A percentile compares a stretch with the other conserved stretches of the same genome.
phyloP scores from a whole-genome alignment of 2,888 invertebrate species.

The Nebria salina region DNA sequence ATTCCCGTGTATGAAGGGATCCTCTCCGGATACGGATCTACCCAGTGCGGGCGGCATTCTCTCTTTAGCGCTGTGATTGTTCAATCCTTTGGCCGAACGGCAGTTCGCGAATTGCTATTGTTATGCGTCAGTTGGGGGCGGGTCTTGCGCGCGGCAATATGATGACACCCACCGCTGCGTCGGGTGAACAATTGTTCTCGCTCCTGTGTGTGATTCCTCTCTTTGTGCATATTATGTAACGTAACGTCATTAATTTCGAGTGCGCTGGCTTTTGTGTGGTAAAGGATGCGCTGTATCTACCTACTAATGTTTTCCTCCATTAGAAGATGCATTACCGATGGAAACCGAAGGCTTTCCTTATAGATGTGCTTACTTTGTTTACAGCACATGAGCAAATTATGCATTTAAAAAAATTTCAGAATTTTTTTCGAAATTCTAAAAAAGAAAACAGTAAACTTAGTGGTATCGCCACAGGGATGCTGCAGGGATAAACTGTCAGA shows the following conservation, averaged over 20 bases:
- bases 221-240: slow-evolving; percentile 9
- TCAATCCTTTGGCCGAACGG: slow-evolving; percentile 56
- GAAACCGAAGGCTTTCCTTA: neutral
- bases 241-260: slow-evolving; percentile 42
- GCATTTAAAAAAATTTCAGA: no score
- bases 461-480: no score
- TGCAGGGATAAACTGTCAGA: no score
- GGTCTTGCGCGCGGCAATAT: slow-evolving; percentile 23
- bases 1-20: neutral
- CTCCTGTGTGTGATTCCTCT: neutral
- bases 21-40: neutral
- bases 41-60: slow-evolving; percentile 52
- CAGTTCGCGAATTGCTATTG: slow-evolving; percentile 60
- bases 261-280: neutral
- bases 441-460: no score
- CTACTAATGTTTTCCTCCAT: no score
- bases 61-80: slow-evolving; percentile 61
- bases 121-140: slow-evolving; percentile 50
- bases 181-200: slow-evolving; percentile 24
- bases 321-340: neutral
- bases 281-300: neutral
- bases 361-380: no score
- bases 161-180: slow-evolving; percentile 25
- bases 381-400: no score
- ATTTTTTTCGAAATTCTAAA: no score